These are phyloP conservation scores for Drosophila navojoa DNA, from an alignment of 1,140 invertebrate genomes.

Conservation along the genomic window DNA sequence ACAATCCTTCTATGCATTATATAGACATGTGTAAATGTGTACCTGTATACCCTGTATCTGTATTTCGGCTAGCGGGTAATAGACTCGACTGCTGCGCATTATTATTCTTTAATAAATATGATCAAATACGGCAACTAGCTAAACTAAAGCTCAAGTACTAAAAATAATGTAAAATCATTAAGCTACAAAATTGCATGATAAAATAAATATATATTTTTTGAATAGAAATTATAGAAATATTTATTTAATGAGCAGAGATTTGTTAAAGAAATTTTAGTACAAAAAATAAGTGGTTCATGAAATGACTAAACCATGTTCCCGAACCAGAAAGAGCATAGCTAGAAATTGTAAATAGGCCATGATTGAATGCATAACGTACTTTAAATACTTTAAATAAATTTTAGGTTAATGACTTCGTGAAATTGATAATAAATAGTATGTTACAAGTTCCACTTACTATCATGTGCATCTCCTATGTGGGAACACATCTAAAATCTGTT, in stretches of 20 bases:
- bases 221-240: neutral
- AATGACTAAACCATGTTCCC: neutral
- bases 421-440: too few species aligned
- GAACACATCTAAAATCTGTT: too few species aligned
- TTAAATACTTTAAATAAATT: too few species aligned
- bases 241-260: too few species aligned
- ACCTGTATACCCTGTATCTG: neutral
- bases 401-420: too few species aligned
- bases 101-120: neutral
- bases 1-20: neutral
- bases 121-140: constrained; percentile 17
- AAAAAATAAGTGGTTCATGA: neutral
- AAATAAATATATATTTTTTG: neutral
- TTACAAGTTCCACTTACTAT: too few species aligned
- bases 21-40: neutral
- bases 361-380: too few species aligned
- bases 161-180: constrained; percentile 9
- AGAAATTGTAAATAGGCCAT: too few species aligned
- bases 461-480: neutral
- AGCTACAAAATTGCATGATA: neutral
- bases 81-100: neutral
- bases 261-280: too few species aligned
- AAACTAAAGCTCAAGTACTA: constrained; percentile 5
- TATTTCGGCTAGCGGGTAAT: neutral
- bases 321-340: neutral